These are phyloP conservation scores for Polydrusus pterygomalis DNA, from an alignment of 2,888 invertebrate genomes.

Conservation along the genomic window DNA sequence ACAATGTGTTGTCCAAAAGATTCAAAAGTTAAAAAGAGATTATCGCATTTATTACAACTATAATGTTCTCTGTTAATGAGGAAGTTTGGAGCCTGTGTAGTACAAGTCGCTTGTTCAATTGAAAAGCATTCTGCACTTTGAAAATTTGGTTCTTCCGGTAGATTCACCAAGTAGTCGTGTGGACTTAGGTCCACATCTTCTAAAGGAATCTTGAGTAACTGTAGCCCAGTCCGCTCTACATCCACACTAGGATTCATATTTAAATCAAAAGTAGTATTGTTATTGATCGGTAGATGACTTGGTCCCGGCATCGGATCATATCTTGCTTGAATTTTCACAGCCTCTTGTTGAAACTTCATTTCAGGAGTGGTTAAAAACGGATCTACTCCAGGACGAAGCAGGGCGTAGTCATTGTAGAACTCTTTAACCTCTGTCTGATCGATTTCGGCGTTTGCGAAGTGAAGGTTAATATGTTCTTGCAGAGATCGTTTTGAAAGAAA, in stretches of 20 bases:
- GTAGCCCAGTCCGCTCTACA: not conserved
- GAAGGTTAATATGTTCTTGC: slow-evolving; percentile 42
- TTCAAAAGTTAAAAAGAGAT: slow-evolving; percentile 48
- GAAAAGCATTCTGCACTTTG: not conserved
- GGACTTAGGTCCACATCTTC: slow-evolving; percentile 19
- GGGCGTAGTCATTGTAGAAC: slow-evolving; percentile 42
- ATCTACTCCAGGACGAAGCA: slow-evolving; percentile 48
- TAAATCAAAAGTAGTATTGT: slow-evolving; percentile 34
- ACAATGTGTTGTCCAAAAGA: slow-evolving; percentile 45
- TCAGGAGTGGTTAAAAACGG: slow-evolving; percentile 39
- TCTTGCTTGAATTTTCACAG: not conserved
- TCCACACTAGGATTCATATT: slow-evolving; percentile 30
- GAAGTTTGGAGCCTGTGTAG: slow-evolving; percentile 34
- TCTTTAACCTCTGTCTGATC: slow-evolving; percentile 26
- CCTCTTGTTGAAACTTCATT: not conserved
- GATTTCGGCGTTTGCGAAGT: slow-evolving; percentile 42
- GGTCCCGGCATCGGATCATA: slow-evolving; percentile 8
- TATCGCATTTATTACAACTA: slow-evolving; percentile 50
- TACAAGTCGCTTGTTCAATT: slow-evolving; percentile 36
- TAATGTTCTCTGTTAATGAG: slow-evolving; percentile 45
- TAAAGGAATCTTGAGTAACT: slow-evolving; percentile 32
- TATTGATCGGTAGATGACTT: slow-evolving; percentile 5
- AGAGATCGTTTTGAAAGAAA: slow-evolving; percentile 45
- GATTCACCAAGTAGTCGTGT: slow-evolving; percentile 17
- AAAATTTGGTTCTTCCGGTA: slow-evolving; percentile 13